A percentile compares a stretch with the other conserved stretches of the same genome.
Conservation (phyloP, 2,113 vertebrate genomes). For the Micronycteris hirsuta region DNA sequence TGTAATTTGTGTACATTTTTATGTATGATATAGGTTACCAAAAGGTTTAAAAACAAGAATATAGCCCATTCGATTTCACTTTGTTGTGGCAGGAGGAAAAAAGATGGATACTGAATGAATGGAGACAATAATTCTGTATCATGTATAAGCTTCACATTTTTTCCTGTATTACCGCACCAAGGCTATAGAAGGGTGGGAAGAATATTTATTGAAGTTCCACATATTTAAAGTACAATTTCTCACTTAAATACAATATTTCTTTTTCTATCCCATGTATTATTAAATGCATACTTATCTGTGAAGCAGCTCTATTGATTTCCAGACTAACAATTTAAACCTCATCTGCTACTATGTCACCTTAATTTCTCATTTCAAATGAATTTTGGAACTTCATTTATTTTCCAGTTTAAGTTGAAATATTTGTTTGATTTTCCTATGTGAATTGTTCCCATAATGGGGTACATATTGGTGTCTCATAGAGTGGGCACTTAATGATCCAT, state of each 20-base stretch:
- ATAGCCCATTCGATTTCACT: not conserved
- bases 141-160: not conserved
- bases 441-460: not conserved
- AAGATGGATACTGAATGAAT: not conserved
- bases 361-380: conserved; percentile 29
- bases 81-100: not conserved
- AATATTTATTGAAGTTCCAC: not conserved
- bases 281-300: not conserved
- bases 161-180: not conserved
- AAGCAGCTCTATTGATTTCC: conserved; percentile 5
- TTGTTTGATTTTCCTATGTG: conserved; percentile 13
- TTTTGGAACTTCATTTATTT: not conserved
- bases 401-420: conserved; percentile 4
- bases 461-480: not conserved
- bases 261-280: not conserved
- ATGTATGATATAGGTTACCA: not conserved
- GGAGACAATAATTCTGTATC: not conserved
- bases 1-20: not conserved
- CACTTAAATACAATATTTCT: not conserved
- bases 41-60: not conserved
- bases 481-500: not conserved
- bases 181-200: not conserved
- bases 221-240: not conserved
- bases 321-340: not conserved
- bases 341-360: not conserved